These are phyloP conservation scores for Microchrysa polita DNA, from an alignment of 2,888 invertebrate genomes.

Conservation along the genomic window DNA sequence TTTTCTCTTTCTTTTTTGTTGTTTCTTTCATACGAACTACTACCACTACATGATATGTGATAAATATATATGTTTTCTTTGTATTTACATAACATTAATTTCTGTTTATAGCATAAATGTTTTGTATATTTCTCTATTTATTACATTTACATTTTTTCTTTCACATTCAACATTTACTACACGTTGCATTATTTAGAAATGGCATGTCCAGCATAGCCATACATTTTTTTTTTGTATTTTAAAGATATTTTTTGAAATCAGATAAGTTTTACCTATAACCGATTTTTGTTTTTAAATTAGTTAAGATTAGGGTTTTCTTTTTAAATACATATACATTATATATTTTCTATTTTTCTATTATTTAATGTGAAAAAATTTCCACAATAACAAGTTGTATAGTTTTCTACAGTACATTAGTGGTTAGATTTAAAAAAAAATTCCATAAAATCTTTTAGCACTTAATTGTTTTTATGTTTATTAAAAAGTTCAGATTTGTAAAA, in stretches of 20 bases:
- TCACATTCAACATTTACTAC: conserved; percentile 9
- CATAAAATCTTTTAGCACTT: not conserved
- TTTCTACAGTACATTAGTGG: not conserved
- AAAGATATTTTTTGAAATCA: conserved; percentile 25
- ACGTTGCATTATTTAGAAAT: conserved; percentile 26
- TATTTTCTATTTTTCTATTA: not conserved
- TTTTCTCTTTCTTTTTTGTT: too few relatives aligned
- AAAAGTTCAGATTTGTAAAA: too few relatives aligned
- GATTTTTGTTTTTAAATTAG: conserved; percentile 31
- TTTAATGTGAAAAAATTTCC: conserved; percentile 8
- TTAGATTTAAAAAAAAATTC: not conserved
- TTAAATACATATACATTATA: too few relatives aligned
- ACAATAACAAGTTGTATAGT: conserved; percentile 23
- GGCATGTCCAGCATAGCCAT: conserved; percentile 49
- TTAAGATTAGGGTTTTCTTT: conserved; percentile 38
- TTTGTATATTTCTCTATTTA: conserved; percentile 21
- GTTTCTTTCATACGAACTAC: conserved; percentile 31
- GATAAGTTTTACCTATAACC: conserved; percentile 27
- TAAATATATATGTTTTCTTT: conserved; percentile 38
- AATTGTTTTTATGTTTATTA: too few relatives aligned
- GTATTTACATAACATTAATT: conserved; percentile 40
- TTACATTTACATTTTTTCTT: too few relatives aligned
- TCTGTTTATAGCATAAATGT: conserved; percentile 38
- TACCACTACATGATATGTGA: conserved; percentile 42
- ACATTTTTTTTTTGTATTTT: conserved; percentile 12